Base-by-base conservation (phyloP, 2,888 invertebrate species). In the Platycheirus rosarum region DNA sequence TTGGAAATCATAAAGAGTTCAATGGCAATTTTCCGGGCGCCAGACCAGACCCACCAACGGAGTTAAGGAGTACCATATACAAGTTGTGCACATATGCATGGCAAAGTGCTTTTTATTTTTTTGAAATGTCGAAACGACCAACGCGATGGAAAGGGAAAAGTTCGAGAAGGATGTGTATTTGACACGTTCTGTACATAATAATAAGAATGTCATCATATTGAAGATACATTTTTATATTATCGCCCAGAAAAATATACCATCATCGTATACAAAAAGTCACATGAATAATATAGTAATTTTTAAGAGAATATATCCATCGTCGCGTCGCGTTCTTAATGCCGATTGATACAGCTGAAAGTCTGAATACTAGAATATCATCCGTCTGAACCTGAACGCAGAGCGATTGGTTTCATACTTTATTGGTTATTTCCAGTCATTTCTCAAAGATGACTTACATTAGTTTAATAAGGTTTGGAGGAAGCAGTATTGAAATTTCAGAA, bases 261-360 rank as follows among this genome's bases (percentile, higher is more conserved):
- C 82, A 55, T 82, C 77, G 71, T 66, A 77, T 82, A 77, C n/a
- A n/a, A n/a, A 82, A 82, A 82, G 71, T 71, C 82, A 63, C 77
- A 82, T 82, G 77, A 82, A 82, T 82, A 82, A 82, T 82, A 76
- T 62, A 82, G 82, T 69, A 82, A 82, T 77, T 82, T n/a, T 73
- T 73, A 68, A 82, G 71, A 49, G 68, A 62, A 71, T 44, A 76
- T 75, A n/a, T n/a, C n/a, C n/a, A n/a, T 66, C 66, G 29, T 3
- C 14, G 55, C 23, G 29, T 32, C 29, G 23, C 23, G 8, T 32
- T 32, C 29, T 8, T 32, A 23, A 13, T 46, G 18, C n/a, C 51
- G 13, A 16, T 9, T 16, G 14, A 11, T 32, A 16, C 1, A 9
- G 2, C 32, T n/a, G n/a, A n/a, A n/a, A n/a, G n/a, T n/a, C n/a